These are phyloP conservation scores for Burhinus bistriatus DNA, from an alignment of 2,113 vertebrate genomes.

Conservation along the genomic window DNA sequence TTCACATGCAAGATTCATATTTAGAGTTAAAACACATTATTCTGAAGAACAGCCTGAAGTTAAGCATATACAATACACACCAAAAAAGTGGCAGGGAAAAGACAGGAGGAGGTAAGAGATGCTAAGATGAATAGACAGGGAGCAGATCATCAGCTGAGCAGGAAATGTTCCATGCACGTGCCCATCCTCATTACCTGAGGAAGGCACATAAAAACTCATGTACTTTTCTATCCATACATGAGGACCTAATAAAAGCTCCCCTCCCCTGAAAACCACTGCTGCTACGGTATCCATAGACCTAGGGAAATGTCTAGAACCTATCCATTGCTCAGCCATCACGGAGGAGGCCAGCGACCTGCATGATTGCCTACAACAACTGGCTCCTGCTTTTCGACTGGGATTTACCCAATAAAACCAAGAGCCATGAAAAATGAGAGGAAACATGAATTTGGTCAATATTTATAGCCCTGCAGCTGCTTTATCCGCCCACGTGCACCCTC, in stretches of 20 bases:
- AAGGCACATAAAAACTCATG: neutral
- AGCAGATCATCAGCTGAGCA: neutral
- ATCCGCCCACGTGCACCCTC: neutral
- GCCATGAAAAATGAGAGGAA: neutral
- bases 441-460: neutral
- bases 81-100: neutral
- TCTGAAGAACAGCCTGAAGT: conserved; percentile 23
- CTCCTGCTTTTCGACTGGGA: neutral
- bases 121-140: neutral
- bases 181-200: accelerated
- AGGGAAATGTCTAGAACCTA: neutral
- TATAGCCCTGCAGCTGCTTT: neutral
- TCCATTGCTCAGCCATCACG: neutral
- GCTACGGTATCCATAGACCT: accelerated
- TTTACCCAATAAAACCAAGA: neutral
- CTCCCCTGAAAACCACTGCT: neutral
- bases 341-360: neutral
- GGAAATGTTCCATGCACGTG: accelerated
- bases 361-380: neutral
- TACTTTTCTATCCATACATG: neutral
- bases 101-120: neutral
- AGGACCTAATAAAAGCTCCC: neutral
- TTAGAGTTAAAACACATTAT: neutral
- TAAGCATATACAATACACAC: neutral
- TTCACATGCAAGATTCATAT: neutral